Percentiles rank a stretch among this genome's conserved stretches.
Evolutionary conservation across 2,113 vertebrate genomes (phyloP).

Genomic region (Patagioenas fasciata): DNA sequence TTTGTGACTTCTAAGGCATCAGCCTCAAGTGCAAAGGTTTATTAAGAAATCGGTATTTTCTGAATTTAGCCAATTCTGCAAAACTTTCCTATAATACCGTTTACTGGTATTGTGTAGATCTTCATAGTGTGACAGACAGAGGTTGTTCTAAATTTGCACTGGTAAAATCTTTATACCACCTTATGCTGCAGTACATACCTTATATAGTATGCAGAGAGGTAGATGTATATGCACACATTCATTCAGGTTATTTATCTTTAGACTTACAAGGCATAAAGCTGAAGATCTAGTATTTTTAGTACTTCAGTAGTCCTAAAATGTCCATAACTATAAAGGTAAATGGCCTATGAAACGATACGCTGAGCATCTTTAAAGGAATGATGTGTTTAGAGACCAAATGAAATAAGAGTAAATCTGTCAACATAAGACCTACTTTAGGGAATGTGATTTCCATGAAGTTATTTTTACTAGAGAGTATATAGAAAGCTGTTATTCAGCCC

Average conservation of each 20-base stretch:
- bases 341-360: constrained; percentile 8
- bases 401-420: constrained; percentile 45
- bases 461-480: background rate
- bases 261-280: background rate
- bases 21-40: background rate
- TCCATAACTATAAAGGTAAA: constrained; percentile 62
- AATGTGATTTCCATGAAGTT: constrained; percentile 14
- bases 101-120: background rate
- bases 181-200: background rate
- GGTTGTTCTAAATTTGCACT: background rate
- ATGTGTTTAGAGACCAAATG: constrained; percentile 32
- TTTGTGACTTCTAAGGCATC: background rate
- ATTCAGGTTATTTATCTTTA: background rate
- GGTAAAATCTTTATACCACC: background rate
- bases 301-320: constrained; percentile 32
- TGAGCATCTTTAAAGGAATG: constrained; percentile 34
- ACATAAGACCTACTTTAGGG: background rate
- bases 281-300: constrained; percentile 27
- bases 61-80: background rate
- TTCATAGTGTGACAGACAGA: background rate
- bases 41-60: background rate
- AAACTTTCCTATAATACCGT: background rate
- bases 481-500: background rate
- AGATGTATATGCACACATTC: background rate
- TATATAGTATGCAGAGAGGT: background rate